Percentiles rank a stretch among this genome's conserved stretches.
Evolutionary conservation across 2,113 vertebrate species (phyloP).

Genomic region (Solea senegalensis): DNA sequence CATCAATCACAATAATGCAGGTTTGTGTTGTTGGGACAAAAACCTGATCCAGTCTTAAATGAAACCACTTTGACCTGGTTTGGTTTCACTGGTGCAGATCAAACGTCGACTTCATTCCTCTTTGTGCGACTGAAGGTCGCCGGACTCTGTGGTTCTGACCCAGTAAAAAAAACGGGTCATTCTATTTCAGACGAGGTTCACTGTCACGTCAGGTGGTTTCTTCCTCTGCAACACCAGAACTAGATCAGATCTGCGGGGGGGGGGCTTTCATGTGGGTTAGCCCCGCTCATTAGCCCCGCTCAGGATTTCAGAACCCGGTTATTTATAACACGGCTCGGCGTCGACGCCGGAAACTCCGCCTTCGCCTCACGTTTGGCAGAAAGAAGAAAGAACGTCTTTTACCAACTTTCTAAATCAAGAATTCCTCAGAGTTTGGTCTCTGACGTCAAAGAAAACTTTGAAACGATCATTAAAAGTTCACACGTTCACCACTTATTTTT

Average conservation of each 20-base stretch:
- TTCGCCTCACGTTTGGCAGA: conserved; percentile 19
- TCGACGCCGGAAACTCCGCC: conserved; percentile 14
- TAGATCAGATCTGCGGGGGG: conserved; percentile 38
- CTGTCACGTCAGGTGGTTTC: conserved; percentile 46
- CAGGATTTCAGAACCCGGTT: neutral
- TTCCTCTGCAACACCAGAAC: conserved; percentile 42
- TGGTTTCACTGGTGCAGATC: no score
- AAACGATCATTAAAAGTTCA: no score
- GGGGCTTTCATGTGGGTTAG: conserved; percentile 48
- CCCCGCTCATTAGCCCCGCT: conserved; percentile 20
- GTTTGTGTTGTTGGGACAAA: no score
- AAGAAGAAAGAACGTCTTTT: neutral
- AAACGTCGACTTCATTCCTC: no score
- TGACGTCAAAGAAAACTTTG: neutral
- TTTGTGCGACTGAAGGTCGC: conserved; percentile 22
- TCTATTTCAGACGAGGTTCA: conserved; percentile 56
- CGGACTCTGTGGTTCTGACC: conserved; percentile 38
- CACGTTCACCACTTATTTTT: no score
- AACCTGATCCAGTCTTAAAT: no score
- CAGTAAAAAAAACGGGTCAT: conserved; percentile 56
- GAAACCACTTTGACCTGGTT: no score
- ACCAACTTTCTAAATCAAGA: conserved; percentile 32
- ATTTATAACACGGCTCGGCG: conserved; percentile 34
- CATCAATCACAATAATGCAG: no score
- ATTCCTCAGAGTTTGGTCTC: conserved; percentile 26